These are phyloP conservation scores for Hetaerina americana DNA, from an alignment of 1,140 invertebrate genomes.

Conservation along the genomic window DNA sequence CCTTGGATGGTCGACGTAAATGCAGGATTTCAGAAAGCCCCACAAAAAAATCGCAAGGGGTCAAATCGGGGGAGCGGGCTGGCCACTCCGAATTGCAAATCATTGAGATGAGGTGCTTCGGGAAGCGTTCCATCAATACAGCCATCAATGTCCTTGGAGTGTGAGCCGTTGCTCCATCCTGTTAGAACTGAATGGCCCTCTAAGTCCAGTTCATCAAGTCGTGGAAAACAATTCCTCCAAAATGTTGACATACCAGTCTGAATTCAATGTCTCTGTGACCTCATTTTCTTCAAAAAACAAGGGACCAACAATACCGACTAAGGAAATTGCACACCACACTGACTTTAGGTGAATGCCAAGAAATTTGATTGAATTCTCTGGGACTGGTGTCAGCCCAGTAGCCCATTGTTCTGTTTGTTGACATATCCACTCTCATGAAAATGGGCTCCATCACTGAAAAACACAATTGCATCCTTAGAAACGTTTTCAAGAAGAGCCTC, in stretches of 20 bases:
- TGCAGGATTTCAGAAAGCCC: no score
- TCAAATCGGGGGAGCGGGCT: no score
- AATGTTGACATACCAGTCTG: slow-evolving; percentile 17
- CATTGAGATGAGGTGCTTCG: no score
- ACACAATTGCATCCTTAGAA: no score
- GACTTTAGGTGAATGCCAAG: slow-evolving; percentile 24
- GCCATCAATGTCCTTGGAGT: no score
- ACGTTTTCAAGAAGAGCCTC: no score
- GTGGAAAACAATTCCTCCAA: slow-evolving; percentile 14
- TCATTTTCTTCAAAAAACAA: slow-evolving; percentile 19
- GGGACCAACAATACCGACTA: slow-evolving; percentile 17
- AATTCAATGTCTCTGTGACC: slow-evolving; percentile 16
- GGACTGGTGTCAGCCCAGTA: slow-evolving; percentile 22
- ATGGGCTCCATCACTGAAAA: no score
- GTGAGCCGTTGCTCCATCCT: no score
- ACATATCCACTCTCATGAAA: slow-evolving; percentile 26
- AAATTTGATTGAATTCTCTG: slow-evolving; percentile 20
- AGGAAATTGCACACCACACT: slow-evolving; percentile 19
- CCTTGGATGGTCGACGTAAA: no score
- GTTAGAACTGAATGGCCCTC: slow-evolving; percentile 6
- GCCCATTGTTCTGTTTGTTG: slow-evolving; percentile 26
- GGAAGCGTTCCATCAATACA: no score
- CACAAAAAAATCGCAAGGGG: no score
- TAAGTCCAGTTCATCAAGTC: slow-evolving; percentile 13
- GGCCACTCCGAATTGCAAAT: no score